phyloP scores from a whole-genome alignment of 2,113 vertebrate species.

The Manacus vitellinus region DNA sequence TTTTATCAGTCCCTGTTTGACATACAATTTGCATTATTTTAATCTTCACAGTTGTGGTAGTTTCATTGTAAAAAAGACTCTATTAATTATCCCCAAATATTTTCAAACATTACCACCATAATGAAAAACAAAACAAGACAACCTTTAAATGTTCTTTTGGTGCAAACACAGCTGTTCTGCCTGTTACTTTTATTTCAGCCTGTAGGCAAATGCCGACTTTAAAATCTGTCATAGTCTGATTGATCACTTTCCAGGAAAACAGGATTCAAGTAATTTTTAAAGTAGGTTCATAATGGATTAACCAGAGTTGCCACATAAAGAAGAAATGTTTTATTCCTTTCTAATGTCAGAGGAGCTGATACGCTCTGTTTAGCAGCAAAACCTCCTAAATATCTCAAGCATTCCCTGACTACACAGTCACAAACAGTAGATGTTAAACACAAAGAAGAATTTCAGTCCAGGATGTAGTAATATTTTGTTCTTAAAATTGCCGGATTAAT shows the following conservation, averaged over 20 bases:
- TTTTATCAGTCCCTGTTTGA: neutral
- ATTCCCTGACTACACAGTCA: neutral
- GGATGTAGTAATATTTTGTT: neutral
- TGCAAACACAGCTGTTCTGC: neutral
- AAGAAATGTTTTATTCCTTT: constrained; percentile 23
- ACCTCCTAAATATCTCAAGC: neutral
- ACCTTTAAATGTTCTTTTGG: neutral
- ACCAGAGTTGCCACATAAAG: constrained; percentile 43
- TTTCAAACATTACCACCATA: neutral
- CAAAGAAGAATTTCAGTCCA: neutral
- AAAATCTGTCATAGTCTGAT: constrained; percentile 25
- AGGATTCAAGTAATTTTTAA: constrained; percentile 12
- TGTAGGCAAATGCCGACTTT: constrained; percentile 7
- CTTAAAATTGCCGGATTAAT: neutral
- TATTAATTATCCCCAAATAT: neutral
- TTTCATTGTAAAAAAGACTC: constrained; percentile 4
- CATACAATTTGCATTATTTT: neutral
- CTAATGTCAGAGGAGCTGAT: neutral
- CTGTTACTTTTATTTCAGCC: constrained; percentile 30
- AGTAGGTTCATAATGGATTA: constrained; percentile 28
- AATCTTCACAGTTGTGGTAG: neutral
- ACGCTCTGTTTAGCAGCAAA: neutral
- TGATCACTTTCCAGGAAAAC: constrained; percentile 51
- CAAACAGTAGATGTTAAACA: neutral
- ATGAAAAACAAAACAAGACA: constrained; percentile 21